Conservation (phyloP, 2,888 invertebrate species). For the Ichneumoninae sp. region DNA sequence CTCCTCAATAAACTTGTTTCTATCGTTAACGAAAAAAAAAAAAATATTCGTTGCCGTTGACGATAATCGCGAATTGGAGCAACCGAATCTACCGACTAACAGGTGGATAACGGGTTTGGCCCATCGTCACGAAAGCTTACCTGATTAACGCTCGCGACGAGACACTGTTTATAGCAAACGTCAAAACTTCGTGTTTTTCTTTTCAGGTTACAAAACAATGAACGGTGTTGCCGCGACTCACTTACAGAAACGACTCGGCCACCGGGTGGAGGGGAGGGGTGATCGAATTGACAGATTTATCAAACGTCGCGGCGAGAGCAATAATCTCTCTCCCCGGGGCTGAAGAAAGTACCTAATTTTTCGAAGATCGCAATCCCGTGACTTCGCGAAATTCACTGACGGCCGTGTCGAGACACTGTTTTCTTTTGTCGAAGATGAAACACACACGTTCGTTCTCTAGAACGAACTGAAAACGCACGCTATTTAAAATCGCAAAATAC, state of each 20-base stretch:
- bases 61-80: too few relatives aligned
- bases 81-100: conserved; percentile 6
- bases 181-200: conserved; percentile 42
- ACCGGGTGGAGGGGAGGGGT: neutral
- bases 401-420: neutral
- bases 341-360: conserved; percentile 7
- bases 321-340: conserved; percentile 5
- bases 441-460: neutral
- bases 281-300: conserved; percentile 43
- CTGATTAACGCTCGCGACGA: conserved; percentile 14
- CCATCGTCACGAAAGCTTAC: conserved; percentile 16
- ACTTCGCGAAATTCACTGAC: neutral
- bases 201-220: conserved; percentile 59
- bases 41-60: neutral
- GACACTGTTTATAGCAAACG: conserved; percentile 39
- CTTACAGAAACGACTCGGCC: neutral
- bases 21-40: neutral
- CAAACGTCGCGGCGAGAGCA: conserved; percentile 10
- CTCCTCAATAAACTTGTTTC: neutral
- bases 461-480: neutral
- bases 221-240: conserved; percentile 4
- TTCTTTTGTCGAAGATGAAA: neutral
- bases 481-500: neutral
- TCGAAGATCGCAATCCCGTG: neutral
- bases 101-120: conserved; percentile 5